Conservation (phyloP, 2,113 vertebrate genomes). For the Gopherus flavomarginatus region DNA sequence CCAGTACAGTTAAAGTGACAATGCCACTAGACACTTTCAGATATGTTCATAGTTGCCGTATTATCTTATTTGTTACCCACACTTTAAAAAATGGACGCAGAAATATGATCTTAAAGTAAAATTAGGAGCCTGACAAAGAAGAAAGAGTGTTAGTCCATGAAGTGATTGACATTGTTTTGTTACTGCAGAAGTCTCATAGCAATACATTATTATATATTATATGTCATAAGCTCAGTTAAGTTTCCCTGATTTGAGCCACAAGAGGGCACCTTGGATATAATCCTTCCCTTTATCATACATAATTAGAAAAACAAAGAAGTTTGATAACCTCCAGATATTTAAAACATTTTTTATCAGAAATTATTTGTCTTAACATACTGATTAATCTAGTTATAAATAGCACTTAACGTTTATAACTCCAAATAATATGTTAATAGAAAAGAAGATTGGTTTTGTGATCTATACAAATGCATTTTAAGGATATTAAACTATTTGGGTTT, state of each 20-base stretch:
- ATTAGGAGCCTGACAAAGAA: neutral
- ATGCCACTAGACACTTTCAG: neutral
- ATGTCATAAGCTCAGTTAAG: neutral
- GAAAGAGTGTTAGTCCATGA: neutral
- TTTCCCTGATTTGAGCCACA: slow-evolving; percentile 64
- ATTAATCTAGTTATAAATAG: neutral
- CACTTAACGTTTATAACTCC: neutral
- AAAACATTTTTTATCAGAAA: neutral
- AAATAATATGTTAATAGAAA: neutral
- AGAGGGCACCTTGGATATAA: slow-evolving; percentile 74
- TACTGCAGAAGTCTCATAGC: neutral
- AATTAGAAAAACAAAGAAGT: rapidly evolving
- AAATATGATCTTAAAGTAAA: neutral
- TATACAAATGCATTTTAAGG: neutral
- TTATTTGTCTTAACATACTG: rapidly evolving
- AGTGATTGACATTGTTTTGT: neutral
- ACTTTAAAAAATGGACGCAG: neutral
- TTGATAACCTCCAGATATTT: neutral
- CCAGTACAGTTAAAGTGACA: neutral
- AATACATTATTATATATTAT: neutral
- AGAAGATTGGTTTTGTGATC: neutral
- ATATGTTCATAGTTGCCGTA: neutral
- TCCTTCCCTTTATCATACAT: neutral
- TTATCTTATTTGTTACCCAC: neutral
- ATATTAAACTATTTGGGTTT: neutral